phyloP scores from a whole-genome alignment of 2,113 vertebrate genomes.

The Danionella cerebrum region DNA sequence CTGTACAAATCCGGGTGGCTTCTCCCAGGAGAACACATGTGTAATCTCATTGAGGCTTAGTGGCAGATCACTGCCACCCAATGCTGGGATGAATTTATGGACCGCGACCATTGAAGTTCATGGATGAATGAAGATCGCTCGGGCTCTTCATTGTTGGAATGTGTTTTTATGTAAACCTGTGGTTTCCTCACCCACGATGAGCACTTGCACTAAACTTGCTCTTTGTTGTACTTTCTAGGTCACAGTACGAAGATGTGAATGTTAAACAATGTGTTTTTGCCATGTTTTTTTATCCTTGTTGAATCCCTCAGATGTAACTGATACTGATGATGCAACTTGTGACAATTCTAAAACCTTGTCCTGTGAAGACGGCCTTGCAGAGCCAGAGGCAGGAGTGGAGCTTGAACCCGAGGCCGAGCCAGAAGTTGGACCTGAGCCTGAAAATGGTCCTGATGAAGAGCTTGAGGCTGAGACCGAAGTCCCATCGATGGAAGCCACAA shows the following conservation, averaged over 20 bases:
- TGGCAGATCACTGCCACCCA: neutral
- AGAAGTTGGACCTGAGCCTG: constrained; percentile 40
- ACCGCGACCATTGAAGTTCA: constrained; percentile 26
- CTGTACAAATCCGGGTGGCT: neutral
- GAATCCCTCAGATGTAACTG: constrained; percentile 99
- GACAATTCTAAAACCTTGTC: constrained; percentile 96
- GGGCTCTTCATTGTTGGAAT: constrained; percentile 63
- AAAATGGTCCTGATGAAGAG: constrained; percentile 46
- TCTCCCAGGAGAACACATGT: neutral
- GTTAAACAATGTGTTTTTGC: constrained; percentile 95
- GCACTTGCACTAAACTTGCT: constrained; percentile 90
- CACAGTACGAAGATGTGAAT: constrained; percentile 86
- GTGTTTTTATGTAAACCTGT: constrained; percentile 87
- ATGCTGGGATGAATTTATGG: constrained; percentile 2
- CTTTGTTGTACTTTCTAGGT: constrained; percentile 91
- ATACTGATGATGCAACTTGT: constrained; percentile 99
- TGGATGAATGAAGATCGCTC: constrained; percentile 49
- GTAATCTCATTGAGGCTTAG: neutral
- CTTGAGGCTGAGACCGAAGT: constrained; percentile 49
- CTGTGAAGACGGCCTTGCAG: constrained; percentile 84
- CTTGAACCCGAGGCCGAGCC: constrained; percentile 39
- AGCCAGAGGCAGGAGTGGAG: constrained; percentile 37
- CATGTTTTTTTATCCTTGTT: constrained; percentile 99
- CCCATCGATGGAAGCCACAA: constrained; percentile 79
- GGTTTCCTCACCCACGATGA: constrained; percentile 86